These are phyloP conservation scores for Ferrisia virgata DNA, from an alignment of 2,888 invertebrate genomes.

Conservation along the genomic window DNA sequence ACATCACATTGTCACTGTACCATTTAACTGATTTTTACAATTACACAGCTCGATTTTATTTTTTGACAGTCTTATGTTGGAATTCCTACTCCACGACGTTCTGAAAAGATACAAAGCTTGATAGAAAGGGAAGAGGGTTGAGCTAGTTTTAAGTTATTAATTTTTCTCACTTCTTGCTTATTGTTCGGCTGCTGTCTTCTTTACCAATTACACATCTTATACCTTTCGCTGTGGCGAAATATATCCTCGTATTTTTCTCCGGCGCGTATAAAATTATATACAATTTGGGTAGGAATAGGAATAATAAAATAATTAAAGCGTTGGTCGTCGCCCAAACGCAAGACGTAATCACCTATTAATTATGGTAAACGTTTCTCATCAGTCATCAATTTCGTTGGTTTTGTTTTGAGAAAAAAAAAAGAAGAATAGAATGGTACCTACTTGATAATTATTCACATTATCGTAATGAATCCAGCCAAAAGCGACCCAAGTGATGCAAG, in stretches of 20 bases:
- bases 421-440: not conserved
- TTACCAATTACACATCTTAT: constrained; percentile 57
- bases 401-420: not conserved
- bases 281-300: constrained; percentile 72
- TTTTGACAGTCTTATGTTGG: too few species aligned
- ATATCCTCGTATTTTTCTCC: constrained; percentile 71
- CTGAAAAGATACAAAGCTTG: too few species aligned
- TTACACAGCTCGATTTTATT: too few species aligned
- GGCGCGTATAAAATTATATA: constrained; percentile 73
- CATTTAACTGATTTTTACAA: too few species aligned
- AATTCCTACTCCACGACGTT: too few species aligned
- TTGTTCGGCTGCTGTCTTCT: not conserved
- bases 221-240: constrained; percentile 70
- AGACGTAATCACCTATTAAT: constrained; percentile 49
- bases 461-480: constrained; percentile 75
- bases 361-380: not conserved
- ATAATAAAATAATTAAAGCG: constrained; percentile 68
- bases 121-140: too few species aligned
- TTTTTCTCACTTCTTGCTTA: not conserved
- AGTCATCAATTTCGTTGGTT: not conserved
- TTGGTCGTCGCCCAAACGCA: constrained; percentile 70
- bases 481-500: constrained; percentile 76
- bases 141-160: too few species aligned
- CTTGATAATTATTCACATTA: constrained; percentile 54
- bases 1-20: too few species aligned